Base-by-base conservation (phyloP, 2,888 invertebrate species). In the Ypsolopha sequella region DNA sequence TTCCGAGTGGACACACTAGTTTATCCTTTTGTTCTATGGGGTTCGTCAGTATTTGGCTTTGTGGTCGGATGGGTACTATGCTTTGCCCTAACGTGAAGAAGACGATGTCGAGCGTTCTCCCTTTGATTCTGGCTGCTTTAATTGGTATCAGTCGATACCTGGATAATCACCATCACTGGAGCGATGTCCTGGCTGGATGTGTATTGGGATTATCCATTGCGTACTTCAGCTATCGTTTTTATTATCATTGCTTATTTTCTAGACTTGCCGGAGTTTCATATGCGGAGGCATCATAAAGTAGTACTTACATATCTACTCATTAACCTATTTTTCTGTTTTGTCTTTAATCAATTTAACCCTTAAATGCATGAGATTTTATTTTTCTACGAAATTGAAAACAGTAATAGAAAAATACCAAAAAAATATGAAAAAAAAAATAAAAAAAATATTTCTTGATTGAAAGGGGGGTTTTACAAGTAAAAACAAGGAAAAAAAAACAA, bases 141-240 rank as follows among this genome's bases (percentile, higher is more conserved):
- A 88, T 95, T 48, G 93, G 93, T 0, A 73, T 93, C 2, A 95
- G 93, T 65, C 89, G 96, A 50, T 92, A 91, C 13, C 92, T 92
- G 61, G 96, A 96, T 74, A 95, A 95, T 72, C 95, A 95, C 73
- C 96, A 96, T 76, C 95, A 96, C 67, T 94, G 93, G 92, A 91
- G 94, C 86, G 95, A 95, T 81, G 91, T 95, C 0, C 61, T 89
- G 1, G 89, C 88, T 35, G 95, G 95, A 1, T 89, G 91, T 14
- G 1, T 90, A 0, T 74, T 95, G 53, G 95, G 95, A 9, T 69
- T 90, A 11, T 52, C 75, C 0, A 68, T 90, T 24, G 88, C 92
- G 0, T 93, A 90, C 62, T 57, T 89, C 4, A 90, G 91, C 61
- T 95, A 93, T 68, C 80, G 90, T 48, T 91, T 91, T 65, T 93